A percentile compares a stretch with the other conserved stretches of the same genome.
Conservation (phyloP, 2,888 invertebrate species). For the Rhagonycha lutea region DNA sequence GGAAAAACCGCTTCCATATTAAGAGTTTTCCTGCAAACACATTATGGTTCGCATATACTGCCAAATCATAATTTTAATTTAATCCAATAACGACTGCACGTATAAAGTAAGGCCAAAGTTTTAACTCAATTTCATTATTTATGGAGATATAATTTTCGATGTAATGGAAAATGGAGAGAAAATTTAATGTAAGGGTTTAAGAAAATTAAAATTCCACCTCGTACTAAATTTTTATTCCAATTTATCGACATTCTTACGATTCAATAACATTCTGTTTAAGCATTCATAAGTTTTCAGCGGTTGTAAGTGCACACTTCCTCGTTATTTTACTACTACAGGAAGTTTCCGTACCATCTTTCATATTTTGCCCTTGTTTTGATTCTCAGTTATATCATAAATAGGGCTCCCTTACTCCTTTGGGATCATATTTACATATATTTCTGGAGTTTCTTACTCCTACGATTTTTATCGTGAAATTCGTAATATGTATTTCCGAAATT, state of each 20-base stretch:
- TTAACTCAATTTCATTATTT: background rate
- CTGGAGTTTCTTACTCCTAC: background rate
- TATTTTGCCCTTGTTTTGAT: background rate
- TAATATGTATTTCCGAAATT: background rate
- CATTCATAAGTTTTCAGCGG: background rate
- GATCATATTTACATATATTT: background rate
- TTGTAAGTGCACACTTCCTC: background rate
- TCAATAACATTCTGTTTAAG: background rate
- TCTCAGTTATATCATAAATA: background rate
- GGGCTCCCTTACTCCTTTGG: background rate
- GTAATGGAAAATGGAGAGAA: background rate
- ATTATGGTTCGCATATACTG: background rate
- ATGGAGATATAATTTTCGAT: background rate
- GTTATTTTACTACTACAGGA: background rate
- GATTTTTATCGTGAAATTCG: background rate
- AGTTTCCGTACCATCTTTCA: background rate
- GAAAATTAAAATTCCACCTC: background rate
- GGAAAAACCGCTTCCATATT: background rate
- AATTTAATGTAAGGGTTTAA: background rate
- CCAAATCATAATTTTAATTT: background rate
- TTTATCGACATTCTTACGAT: background rate
- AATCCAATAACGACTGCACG: background rate
- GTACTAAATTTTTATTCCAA: background rate
- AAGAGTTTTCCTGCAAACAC: background rate
- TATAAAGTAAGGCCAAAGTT: background rate